Evolutionary conservation across 35 echinoderm and acorn worm genomes (phyloP).

Genomic region (Apostichopus parvimensis): DNA sequence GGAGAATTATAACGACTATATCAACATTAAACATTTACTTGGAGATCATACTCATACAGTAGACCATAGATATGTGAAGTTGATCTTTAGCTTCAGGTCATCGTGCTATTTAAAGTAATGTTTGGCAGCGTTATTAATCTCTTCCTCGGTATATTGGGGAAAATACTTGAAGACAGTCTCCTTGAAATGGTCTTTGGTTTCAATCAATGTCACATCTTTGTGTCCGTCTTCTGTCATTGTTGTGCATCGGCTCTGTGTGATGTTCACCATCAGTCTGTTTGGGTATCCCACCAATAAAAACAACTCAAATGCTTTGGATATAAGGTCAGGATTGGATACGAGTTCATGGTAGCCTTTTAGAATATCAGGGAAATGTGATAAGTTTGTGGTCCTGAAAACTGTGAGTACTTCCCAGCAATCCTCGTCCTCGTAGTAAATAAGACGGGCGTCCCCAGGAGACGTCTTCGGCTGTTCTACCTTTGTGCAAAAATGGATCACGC

Average conservation of each 20-base stretch:
- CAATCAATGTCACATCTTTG: background rate
- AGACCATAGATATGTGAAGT: too few species aligned
- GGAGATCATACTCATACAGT: too few species aligned
- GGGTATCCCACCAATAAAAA: slow-evolving; percentile 15
- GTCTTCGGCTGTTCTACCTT: background rate
- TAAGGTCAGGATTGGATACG: background rate
- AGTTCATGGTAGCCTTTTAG: too few species aligned
- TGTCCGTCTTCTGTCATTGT: slow-evolving; percentile 1
- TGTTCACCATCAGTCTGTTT: background rate
- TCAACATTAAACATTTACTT: too few species aligned
- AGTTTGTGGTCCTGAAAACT: background rate
- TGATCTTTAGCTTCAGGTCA: background rate
- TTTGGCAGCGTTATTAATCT: background rate
- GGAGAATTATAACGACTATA: too few species aligned
- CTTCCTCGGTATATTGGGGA: background rate
- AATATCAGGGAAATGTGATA: background rate
- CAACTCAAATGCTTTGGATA: background rate
- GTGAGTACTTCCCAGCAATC: slow-evolving; percentile 28
- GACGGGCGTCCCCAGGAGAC: background rate
- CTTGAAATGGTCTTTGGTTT: background rate
- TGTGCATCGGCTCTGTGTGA: background rate
- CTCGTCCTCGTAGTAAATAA: background rate
- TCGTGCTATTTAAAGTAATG: background rate
- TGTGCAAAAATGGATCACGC: background rate
- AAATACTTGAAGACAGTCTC: slow-evolving; percentile 2